These are phyloP conservation scores for Synodontis membranacea DNA, from an alignment of 2,113 vertebrate genomes.

Conservation along the genomic window DNA sequence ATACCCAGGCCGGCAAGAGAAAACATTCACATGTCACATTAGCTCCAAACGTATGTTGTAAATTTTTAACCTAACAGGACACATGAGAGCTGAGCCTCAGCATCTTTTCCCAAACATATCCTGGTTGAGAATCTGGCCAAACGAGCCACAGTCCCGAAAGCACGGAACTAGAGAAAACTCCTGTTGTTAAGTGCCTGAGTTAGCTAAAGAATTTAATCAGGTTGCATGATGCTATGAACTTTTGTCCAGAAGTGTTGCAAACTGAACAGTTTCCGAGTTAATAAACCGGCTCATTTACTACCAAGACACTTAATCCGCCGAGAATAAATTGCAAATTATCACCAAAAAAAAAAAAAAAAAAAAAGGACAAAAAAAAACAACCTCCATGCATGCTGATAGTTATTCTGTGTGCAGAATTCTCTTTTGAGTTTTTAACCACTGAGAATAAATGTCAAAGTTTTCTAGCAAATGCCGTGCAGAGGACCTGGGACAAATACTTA, in stretches of 20 bases:
- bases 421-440: background rate
- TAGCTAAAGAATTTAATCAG: background rate
- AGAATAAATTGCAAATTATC: constrained; percentile 22
- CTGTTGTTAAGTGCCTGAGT: background rate
- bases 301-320: background rate
- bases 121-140: background rate
- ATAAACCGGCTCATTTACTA: background rate
- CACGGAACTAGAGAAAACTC: background rate
- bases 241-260: background rate
- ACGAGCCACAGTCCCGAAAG: background rate
- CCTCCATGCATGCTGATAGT: background rate
- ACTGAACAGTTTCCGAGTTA: background rate
- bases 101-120: constrained; percentile 8
- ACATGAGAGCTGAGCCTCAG: constrained; percentile 27
- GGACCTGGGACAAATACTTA: background rate
- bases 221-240: constrained; percentile 4
- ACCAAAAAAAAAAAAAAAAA: background rate
- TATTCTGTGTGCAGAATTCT: background rate
- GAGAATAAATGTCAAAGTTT: constrained; percentile 18
- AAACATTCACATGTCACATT: constrained; percentile 43
- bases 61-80: constrained; percentile 35
- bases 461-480: background rate
- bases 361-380: background rate
- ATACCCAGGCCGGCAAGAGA: constrained; percentile 36
- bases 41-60: constrained; percentile 17